These are phyloP conservation scores for Heliothis subflexa DNA, from an alignment of 1,140 invertebrate genomes.

Conservation along the genomic window DNA sequence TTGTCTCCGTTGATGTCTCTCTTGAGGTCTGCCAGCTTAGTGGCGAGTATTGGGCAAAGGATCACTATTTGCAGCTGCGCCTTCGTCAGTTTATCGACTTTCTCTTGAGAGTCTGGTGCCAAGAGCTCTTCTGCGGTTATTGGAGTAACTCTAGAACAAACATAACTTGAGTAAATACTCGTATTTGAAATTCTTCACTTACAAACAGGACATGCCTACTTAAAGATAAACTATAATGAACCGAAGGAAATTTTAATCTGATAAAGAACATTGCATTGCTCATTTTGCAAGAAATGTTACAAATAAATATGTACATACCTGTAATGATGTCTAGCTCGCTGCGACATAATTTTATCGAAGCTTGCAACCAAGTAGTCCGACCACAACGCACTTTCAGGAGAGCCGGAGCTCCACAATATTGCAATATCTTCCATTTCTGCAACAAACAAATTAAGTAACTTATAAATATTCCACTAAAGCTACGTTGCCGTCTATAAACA, in stretches of 20 bases:
- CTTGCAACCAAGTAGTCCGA: slow-evolving; percentile 92
- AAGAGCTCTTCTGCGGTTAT: slow-evolving; percentile 91
- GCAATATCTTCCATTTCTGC: slow-evolving; percentile 92
- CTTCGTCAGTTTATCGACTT: slow-evolving; percentile 87
- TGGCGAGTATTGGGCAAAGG: slow-evolving; percentile 90
- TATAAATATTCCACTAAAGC: not conserved
- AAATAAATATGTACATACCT: slow-evolving; percentile 82
- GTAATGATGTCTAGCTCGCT: slow-evolving; percentile 90
- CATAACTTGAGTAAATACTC: not conserved
- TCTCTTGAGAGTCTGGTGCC: slow-evolving; percentile 84
- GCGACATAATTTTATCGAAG: slow-evolving; percentile 93
- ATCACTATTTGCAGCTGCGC: slow-evolving; percentile 92
- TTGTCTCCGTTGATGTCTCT: slow-evolving; percentile 87
- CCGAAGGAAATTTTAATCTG: not conserved
- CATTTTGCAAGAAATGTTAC: not conserved
- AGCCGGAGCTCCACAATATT: slow-evolving; percentile 91
- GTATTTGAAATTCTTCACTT: not conserved
- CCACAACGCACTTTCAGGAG: slow-evolving; percentile 91
- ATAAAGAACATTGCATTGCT: not conserved
- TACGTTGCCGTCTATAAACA: not conserved
- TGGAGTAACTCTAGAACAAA: slow-evolving; percentile 89
- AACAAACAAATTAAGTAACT: slow-evolving; percentile 64
- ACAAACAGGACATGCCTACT: not conserved
- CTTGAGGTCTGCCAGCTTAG: slow-evolving; percentile 87
- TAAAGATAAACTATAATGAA: slow-evolving; percentile 6